Percentiles rank a stretch among this genome's conserved stretches.
These are phyloP conservation scores for Danaus melanippus DNA, from an alignment of 1,140 invertebrate species.

Conservation along the genomic window DNA sequence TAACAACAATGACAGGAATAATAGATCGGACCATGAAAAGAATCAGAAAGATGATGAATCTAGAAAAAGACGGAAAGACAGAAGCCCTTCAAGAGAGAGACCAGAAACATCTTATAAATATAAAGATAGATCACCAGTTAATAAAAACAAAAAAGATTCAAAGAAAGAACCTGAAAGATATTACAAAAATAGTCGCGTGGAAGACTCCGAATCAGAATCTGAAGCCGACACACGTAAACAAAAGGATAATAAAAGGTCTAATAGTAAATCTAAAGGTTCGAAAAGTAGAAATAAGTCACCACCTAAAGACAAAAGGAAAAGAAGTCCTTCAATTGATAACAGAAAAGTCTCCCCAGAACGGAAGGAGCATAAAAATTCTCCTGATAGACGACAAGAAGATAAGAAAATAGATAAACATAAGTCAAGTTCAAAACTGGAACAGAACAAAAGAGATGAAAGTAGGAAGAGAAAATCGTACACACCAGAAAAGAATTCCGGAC, in stretches of 20 bases:
- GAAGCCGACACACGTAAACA: conserved; percentile 38
- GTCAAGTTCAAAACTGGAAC: conserved; percentile 25
- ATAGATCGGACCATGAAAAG: conserved; percentile 7
- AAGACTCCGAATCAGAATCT: conserved; percentile 37
- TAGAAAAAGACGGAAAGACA: conserved; percentile 32
- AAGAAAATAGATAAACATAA: conserved; percentile 39
- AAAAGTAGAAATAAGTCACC: conserved; percentile 34
- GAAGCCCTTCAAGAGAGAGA: conserved; percentile 32
- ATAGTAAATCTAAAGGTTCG: conserved; percentile 31
- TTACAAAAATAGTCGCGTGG: conserved; percentile 35
- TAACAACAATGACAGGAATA: conserved; percentile 35
- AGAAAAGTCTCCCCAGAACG: conserved; percentile 10
- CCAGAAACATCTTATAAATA: conserved; percentile 35
- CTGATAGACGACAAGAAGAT: conserved; percentile 16
- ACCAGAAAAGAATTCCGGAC: conserved; percentile 27
- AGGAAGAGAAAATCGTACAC: conserved; percentile 33
- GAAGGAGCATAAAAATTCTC: conserved; percentile 13
- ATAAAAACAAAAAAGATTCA: conserved; percentile 31
- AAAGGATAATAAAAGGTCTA: conserved; percentile 32
- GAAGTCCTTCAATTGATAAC: conserved; percentile 35
- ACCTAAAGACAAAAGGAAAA: conserved; percentile 22
- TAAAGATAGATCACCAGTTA: conserved; percentile 30
- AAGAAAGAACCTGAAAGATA: conserved; percentile 37
- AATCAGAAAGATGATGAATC: conserved; percentile 28
- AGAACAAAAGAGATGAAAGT: conserved; percentile 31